Evolutionary conservation across 2,888 invertebrate species (phyloP).

Genomic region (Galerucella calmariensis): DNA sequence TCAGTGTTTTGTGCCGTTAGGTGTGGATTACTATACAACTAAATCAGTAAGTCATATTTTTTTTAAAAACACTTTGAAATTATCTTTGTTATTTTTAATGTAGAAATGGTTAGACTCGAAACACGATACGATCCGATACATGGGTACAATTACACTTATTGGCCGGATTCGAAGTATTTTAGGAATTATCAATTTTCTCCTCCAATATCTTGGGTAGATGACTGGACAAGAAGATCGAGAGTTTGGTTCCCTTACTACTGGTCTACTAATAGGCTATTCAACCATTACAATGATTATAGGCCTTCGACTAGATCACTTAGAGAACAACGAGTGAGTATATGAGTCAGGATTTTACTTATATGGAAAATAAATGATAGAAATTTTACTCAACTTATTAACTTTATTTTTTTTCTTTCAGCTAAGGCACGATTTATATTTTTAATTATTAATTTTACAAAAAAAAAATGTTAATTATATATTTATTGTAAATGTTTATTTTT

Average conservation of each 20-base stretch:
- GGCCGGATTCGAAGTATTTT: conserved; percentile 54
- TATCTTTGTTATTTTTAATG: too few species aligned
- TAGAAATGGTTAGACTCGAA: conserved; percentile 43
- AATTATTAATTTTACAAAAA: conserved; percentile 21
- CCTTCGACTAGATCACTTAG: conserved; percentile 54
- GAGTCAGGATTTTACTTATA: background rate
- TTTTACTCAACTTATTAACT: conserved; percentile 4
- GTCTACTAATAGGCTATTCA: conserved; percentile 52
- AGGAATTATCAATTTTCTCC: conserved; percentile 53
- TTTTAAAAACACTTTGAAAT: background rate
- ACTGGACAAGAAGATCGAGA: conserved; percentile 51
- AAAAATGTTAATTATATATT: background rate
- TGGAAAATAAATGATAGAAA: background rate
- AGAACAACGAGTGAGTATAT: conserved; percentile 56
- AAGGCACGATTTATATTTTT: conserved; percentile 52
- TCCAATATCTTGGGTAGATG: conserved; percentile 49
- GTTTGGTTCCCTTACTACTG: conserved; percentile 55
- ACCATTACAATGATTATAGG: conserved; percentile 53
- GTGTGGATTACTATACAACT: background rate
- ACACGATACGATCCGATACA: conserved; percentile 52
- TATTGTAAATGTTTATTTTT: conserved; percentile 15
- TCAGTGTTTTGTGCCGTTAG: too few species aligned
- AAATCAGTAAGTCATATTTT: background rate
- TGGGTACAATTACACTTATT: conserved; percentile 52
- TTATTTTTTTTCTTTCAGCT: conserved; percentile 45